Percentiles rank a stretch among this genome's conserved stretches.
Evolutionary conservation across 2,797 vertebrate genomes (phyloP).

Genomic region (Helarctos malayanus): DNA sequence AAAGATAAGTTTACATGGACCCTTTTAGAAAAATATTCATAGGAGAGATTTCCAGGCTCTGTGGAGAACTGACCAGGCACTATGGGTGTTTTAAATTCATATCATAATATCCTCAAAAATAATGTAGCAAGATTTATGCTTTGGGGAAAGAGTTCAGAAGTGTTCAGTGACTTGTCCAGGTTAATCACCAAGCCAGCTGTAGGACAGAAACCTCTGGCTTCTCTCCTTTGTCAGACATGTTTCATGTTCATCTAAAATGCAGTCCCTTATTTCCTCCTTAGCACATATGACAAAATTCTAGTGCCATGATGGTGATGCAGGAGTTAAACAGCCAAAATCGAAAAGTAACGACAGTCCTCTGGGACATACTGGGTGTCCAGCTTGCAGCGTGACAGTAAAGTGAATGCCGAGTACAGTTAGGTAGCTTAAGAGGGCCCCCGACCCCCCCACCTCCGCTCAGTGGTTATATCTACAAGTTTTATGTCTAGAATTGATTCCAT

Average conservation of each 20-base stretch:
- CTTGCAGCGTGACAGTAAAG: neutral
- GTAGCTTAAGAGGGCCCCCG: neutral
- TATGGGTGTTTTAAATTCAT: conserved; percentile 48
- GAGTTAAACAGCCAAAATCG: neutral
- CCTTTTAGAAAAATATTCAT: neutral
- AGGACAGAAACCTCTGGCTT: conserved; percentile 19
- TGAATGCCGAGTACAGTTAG: neutral
- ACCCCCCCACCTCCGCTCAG: neutral
- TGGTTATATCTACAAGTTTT: conserved; percentile 36
- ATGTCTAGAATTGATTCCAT: conserved; percentile 21
- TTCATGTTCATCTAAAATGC: neutral
- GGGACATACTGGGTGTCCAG: neutral
- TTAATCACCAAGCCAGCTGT: conserved; percentile 1
- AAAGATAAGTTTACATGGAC: neutral
- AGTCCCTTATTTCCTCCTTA: neutral
- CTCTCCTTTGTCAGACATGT: neutral
- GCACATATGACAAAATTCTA: neutral
- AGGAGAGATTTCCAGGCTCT: neutral
- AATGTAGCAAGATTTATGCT: conserved; percentile 31
- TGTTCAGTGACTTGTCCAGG: neutral
- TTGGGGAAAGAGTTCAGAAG: neutral
- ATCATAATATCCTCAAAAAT: neutral
- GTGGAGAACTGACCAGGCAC: neutral
- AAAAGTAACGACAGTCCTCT: conserved; percentile 21
- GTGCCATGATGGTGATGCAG: neutral